Percentiles rank a stretch among this genome's conserved stretches.
Evolutionary conservation across 2,797 vertebrate genomes (phyloP).

Genomic region (Buphagus erythrorhynchus): DNA sequence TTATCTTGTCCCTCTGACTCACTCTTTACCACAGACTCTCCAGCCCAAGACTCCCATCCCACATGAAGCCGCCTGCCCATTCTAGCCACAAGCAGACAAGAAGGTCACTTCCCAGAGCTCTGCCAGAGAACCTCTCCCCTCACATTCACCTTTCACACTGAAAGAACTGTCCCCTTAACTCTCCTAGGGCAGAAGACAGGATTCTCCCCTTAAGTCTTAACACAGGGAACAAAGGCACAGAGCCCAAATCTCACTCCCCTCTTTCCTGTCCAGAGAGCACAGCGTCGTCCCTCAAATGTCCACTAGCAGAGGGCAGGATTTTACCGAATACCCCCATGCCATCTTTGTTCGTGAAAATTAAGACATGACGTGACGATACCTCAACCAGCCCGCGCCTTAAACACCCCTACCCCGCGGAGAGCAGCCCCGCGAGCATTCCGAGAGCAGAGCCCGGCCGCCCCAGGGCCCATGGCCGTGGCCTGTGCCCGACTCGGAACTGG

Average conservation of each 20-base stretch:
- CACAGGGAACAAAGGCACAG: background rate
- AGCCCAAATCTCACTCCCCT: background rate
- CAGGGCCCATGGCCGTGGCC: accelerated
- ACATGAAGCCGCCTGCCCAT: background rate
- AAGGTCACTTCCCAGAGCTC: background rate
- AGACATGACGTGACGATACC: too few relatives aligned
- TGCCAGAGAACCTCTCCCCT: background rate
- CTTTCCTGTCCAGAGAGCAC: accelerated
- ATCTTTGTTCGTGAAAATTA: background rate
- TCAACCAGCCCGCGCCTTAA: background rate
- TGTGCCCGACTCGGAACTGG: too few relatives aligned
- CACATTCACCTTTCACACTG: background rate
- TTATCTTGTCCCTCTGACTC: background rate
- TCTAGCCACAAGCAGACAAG: background rate
- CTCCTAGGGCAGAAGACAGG: background rate
- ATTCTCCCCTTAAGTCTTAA: background rate
- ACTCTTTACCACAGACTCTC: background rate
- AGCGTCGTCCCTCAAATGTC: background rate
- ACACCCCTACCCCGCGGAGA: accelerated
- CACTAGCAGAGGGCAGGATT: background rate
- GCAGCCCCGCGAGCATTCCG: too few relatives aligned
- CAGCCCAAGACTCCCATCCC: background rate
- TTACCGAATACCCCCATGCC: accelerated
- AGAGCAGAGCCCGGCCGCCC: background rate
- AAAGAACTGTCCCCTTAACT: background rate